These are phyloP conservation scores for Brachionus paranguensis DNA, from an alignment of 1,140 invertebrate genomes.

Conservation along the genomic window DNA sequence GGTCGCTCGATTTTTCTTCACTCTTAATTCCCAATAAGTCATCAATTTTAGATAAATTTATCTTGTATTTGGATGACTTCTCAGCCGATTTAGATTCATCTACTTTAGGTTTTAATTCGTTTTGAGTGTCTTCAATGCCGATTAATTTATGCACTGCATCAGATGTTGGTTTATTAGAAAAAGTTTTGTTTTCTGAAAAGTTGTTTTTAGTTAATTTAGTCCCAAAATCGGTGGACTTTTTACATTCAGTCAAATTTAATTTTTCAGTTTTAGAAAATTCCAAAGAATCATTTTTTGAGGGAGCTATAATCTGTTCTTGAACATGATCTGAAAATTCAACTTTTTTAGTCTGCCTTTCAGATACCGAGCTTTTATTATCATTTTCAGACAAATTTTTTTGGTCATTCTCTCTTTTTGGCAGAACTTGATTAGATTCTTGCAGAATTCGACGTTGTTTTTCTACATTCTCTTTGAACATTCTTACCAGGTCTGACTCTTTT, in stretches of 20 bases:
- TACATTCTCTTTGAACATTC: background rate
- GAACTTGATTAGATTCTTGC: background rate
- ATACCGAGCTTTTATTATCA: background rate
- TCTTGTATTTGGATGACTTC: background rate
- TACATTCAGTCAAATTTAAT: background rate
- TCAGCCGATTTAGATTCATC: background rate
- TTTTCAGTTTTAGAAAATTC: background rate
- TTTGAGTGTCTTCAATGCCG: background rate
- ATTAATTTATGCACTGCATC: background rate
- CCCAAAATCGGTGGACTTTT: background rate
- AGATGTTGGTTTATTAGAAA: background rate
- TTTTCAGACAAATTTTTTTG: background rate
- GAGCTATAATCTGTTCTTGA: background rate
- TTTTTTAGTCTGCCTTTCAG: background rate
- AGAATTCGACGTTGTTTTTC: background rate
- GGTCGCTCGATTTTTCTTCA: background rate
- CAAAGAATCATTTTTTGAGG: background rate
- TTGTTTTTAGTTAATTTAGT: background rate
- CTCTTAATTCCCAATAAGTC: background rate
- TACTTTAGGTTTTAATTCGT: background rate
- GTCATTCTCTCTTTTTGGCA: background rate
- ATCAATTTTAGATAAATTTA: background rate
- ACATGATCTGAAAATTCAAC: constrained; percentile 5
- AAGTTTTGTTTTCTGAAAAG: background rate
- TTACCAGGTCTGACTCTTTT: background rate